These are phyloP conservation scores for Mellilla xanthometata DNA, from an alignment of 2,888 invertebrate genomes.

Conservation along the genomic window DNA sequence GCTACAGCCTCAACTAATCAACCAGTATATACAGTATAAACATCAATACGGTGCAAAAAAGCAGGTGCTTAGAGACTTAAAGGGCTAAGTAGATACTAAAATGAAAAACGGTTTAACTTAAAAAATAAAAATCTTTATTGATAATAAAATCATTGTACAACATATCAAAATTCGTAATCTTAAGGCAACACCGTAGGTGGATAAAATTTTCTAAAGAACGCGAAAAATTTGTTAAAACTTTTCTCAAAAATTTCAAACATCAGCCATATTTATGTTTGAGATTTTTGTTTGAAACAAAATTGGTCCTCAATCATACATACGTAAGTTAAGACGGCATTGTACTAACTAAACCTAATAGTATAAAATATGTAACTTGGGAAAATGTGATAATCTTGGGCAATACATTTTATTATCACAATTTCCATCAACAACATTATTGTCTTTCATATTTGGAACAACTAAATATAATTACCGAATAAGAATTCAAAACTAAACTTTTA, in stretches of 20 bases:
- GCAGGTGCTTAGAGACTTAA: slow-evolving; percentile 3
- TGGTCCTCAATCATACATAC: slow-evolving; percentile 43
- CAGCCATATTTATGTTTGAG: slow-evolving; percentile 73
- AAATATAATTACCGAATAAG: no score
- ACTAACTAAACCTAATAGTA: slow-evolving; percentile 29
- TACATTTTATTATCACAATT: slow-evolving; percentile 33
- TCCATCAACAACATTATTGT: slow-evolving; percentile 26
- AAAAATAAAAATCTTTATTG: slow-evolving; percentile 75
- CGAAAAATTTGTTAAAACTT: slow-evolving; percentile 14
- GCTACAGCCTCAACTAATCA: no score
- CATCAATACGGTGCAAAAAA: slow-evolving; percentile 1
- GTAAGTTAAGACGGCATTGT: slow-evolving; percentile 25
- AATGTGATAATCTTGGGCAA: slow-evolving; percentile 40
- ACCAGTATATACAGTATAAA: not conserved
- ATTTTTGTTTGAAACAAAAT: slow-evolving; percentile 57
- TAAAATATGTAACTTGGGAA: slow-evolving; percentile 22
- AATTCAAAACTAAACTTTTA: not conserved
- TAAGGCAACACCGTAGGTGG: slow-evolving; percentile 64
- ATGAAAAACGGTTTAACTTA: slow-evolving; percentile 63
- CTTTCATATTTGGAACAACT: no score
- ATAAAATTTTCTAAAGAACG: slow-evolving; percentile 35
- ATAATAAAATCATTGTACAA: slow-evolving; percentile 65
- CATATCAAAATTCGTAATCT: slow-evolving; percentile 46
- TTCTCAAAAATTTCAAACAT: slow-evolving; percentile 73
- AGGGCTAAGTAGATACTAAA: slow-evolving; percentile 14